Conservation (phyloP, 2,888 invertebrate species). For the Mesochorus sp. region DNA sequence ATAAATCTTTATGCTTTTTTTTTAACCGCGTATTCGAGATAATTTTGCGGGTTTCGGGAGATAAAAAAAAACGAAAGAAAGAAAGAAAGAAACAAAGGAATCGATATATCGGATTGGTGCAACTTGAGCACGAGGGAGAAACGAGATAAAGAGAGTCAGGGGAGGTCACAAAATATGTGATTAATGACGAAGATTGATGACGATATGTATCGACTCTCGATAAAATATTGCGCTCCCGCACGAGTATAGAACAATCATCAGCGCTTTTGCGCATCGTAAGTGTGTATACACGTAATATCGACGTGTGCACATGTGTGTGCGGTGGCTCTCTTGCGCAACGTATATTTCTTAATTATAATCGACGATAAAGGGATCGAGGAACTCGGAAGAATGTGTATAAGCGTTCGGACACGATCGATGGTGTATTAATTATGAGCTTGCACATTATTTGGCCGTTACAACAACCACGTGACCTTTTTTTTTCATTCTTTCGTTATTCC, state of each 20-base stretch:
- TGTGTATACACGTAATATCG: background rate
- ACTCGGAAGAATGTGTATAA: background rate
- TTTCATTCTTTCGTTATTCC: constrained; percentile 32
- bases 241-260: constrained; percentile 15
- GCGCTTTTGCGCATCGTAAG: constrained; percentile 15
- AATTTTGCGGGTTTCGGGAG: background rate
- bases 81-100: background rate
- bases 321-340: constrained; percentile 45
- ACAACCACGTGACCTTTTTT: constrained; percentile 17
- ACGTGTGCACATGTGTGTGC: background rate
- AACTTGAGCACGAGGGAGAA: too few relatives aligned
- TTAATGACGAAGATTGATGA: constrained; percentile 43
- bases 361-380: constrained; percentile 11
- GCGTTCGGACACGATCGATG: constrained; percentile 57
- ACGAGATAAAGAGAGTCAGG: background rate
- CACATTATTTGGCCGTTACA: constrained; percentile 72
- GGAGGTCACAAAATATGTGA: constrained; percentile 17
- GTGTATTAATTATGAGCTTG: constrained; percentile 76
- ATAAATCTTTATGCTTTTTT: background rate
- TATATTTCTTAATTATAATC: constrained; percentile 72
- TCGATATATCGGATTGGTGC: background rate
- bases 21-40: background rate
- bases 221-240: constrained; percentile 11
- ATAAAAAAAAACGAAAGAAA: background rate
- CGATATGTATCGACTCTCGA: background rate